These are phyloP conservation scores for Callithrix jacchus DNA, from an alignment of 2,113 vertebrate species.

Conservation along the genomic window DNA sequence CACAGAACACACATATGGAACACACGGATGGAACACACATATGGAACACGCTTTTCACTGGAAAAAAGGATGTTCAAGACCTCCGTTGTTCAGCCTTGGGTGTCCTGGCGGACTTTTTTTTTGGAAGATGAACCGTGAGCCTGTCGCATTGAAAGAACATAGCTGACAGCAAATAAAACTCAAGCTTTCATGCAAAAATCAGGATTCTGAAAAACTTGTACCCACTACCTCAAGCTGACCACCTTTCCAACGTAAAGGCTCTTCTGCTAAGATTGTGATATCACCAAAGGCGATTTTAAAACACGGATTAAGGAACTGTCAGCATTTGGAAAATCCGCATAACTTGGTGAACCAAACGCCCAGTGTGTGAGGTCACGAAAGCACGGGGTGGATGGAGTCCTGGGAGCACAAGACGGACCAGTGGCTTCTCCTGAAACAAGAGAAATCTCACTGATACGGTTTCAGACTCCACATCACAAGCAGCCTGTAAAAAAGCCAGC, in stretches of 20 bases:
- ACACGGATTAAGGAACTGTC: rapidly evolving
- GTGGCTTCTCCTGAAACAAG: neutral
- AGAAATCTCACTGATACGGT: rapidly evolving
- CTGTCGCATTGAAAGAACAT: neutral
- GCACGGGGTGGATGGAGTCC: rapidly evolving
- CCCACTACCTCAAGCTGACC: neutral
- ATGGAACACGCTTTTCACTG: neutral
- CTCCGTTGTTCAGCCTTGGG: neutral
- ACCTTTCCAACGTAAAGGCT: neutral
- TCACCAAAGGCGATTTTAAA: neutral
- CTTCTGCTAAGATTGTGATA: rapidly evolving
- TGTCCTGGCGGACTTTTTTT: too few species aligned
- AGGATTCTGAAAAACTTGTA: neutral
- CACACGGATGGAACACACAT: too few species aligned
- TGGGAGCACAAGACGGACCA: rapidly evolving
- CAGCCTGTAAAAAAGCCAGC: neutral
- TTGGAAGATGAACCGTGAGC: neutral
- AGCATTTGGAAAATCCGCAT: rapidly evolving
- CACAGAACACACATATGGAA: neutral
- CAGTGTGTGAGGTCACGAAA: rapidly evolving
- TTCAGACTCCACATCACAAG: rapidly evolving
- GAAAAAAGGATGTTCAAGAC: too few species aligned
- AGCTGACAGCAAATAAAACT: neutral
- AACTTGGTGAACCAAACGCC: rapidly evolving
- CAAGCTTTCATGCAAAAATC: neutral